Percentiles rank a stretch among this genome's conserved stretches.
These are phyloP conservation scores for Chrysolina haemoptera DNA, from an alignment of 2,888 invertebrate species.

Conservation along the genomic window DNA sequence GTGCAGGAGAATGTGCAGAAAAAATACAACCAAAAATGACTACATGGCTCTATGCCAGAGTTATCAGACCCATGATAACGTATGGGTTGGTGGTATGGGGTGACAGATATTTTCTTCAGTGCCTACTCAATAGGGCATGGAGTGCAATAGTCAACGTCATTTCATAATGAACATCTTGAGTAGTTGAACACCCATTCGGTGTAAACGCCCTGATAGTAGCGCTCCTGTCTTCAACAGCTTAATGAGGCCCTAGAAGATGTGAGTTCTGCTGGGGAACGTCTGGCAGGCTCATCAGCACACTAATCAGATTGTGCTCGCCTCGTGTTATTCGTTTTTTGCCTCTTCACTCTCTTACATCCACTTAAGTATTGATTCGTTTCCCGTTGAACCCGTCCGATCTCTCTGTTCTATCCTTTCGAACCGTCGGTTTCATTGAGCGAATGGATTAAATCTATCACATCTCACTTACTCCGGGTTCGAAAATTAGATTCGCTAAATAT, in stretches of 20 bases:
- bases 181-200: not conserved
- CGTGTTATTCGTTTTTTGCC: constrained; percentile 56
- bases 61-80: too few species aligned
- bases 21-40: too few species aligned
- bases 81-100: too few species aligned
- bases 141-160: too few species aligned
- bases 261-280: constrained; percentile 41
- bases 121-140: too few species aligned
- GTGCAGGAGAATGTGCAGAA: too few species aligned
- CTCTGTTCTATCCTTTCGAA: constrained; percentile 13
- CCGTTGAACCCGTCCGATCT: constrained; percentile 35
- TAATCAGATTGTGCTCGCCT: constrained; percentile 61
- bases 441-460: constrained; percentile 24
- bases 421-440: constrained; percentile 30
- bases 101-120: too few species aligned
- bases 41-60: too few species aligned
- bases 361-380: constrained; percentile 56
- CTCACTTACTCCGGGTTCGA: constrained; percentile 8
- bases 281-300: constrained; percentile 58
- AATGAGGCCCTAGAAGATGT: constrained; percentile 30
- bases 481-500: not conserved
- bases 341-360: constrained; percentile 52
- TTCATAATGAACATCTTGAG: too few species aligned
- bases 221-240: constrained; percentile 4
- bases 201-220: constrained; percentile 17